Evolutionary conservation across 2,797 vertebrate genomes (phyloP).

Genomic region (Morus bassanus): DNA sequence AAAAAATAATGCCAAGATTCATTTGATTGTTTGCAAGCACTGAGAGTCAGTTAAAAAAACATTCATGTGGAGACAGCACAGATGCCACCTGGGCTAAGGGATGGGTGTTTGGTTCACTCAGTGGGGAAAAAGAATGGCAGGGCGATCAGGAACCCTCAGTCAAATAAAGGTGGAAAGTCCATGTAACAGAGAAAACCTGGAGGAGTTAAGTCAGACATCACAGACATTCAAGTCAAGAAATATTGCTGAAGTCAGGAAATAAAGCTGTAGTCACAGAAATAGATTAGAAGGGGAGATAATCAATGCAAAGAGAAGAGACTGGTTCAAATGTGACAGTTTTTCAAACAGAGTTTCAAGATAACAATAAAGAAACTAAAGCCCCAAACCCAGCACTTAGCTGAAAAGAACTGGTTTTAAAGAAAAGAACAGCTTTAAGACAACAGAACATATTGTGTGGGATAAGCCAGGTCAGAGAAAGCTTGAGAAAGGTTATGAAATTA

Average conservation of each 20-base stretch:
- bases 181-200: not conserved
- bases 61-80: not conserved
- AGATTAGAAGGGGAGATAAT: not conserved
- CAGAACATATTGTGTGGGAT: not conserved
- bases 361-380: not conserved
- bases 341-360: not conserved
- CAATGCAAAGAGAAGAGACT: not conserved
- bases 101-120: not conserved
- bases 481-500: not conserved
- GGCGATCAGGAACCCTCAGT: not conserved
- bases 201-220: not conserved
- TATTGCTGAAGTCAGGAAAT: not conserved
- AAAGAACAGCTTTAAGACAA: not conserved
- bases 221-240: not conserved
- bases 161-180: not conserved
- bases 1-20: not conserved
- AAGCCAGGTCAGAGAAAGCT: not conserved
- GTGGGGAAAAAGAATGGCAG: not conserved
- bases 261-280: not conserved
- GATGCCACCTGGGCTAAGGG: not conserved
- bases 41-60: not conserved
- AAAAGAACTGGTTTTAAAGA: not conserved
- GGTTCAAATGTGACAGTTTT: not conserved
- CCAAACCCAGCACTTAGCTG: not conserved
- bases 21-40: not conserved